Conservation (phyloP, 2,113 vertebrate species). For the Vulpes vulpes region DNA sequence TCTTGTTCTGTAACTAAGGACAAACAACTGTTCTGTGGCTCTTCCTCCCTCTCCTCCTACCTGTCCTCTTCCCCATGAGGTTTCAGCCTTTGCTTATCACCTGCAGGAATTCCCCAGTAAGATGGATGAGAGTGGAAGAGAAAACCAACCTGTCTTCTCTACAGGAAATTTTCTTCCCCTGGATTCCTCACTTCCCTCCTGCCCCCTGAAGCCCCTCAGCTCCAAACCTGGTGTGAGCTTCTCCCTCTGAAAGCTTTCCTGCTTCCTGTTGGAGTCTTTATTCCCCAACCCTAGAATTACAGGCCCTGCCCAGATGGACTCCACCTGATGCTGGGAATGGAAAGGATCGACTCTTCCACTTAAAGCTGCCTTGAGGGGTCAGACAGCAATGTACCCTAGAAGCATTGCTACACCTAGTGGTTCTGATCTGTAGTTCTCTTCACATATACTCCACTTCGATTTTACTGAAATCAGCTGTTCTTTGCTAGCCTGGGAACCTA, state of each 20-base stretch:
- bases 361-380: not conserved
- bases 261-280: not conserved
- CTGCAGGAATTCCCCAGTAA: not conserved
- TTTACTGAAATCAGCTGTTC: not conserved
- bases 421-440: slow-evolving; percentile 21
- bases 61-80: not conserved
- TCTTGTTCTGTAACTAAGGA: not conserved
- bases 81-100: not conserved
- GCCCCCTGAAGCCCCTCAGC: not conserved
- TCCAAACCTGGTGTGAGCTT: not conserved
- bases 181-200: not conserved
- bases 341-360: not conserved
- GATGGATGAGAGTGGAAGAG: not conserved
- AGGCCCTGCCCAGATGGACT: not conserved
- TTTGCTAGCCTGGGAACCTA: not conserved
- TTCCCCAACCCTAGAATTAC: not conserved
- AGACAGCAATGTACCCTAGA: not conserved
- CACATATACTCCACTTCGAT: not conserved
- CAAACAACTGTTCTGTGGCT: not conserved
- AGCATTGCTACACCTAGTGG: slow-evolving; percentile 25
- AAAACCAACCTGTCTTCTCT: not conserved
- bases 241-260: not conserved
- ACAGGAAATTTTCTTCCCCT: not conserved
- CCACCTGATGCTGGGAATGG: not conserved
- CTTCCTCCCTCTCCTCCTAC: not conserved